A percentile compares a stretch with the other conserved stretches of the same genome.
phyloP scores from a whole-genome alignment of 2,113 vertebrate genomes.

The Sylvietta virens region DNA sequence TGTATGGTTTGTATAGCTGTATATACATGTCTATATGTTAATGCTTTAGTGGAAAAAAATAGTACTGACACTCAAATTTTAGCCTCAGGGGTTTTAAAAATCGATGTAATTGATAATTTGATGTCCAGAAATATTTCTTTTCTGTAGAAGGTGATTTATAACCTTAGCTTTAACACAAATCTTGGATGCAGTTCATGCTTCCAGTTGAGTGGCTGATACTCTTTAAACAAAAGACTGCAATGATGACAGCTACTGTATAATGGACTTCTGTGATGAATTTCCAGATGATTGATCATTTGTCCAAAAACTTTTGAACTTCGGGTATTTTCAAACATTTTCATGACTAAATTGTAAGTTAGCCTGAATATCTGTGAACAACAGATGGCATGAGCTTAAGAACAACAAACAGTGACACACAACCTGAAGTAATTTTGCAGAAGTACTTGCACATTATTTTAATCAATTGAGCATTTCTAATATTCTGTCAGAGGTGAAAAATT shows the following conservation, averaged over 20 bases:
- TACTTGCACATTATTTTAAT: background rate
- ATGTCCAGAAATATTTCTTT: constrained; percentile 8
- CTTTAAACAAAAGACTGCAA: constrained; percentile 37
- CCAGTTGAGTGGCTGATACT: background rate
- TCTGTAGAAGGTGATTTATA: constrained; percentile 18
- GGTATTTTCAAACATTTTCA: constrained; percentile 10
- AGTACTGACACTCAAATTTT: background rate
- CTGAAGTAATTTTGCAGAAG: background rate
- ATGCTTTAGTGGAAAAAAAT: background rate
- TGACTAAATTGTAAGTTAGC: background rate
- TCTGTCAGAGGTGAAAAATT: background rate
- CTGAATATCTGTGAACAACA: background rate
- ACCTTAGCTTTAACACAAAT: background rate
- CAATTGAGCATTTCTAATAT: background rate
- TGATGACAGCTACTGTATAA: constrained; percentile 22
- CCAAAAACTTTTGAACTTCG: constrained; percentile 19
- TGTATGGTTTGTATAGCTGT: background rate
- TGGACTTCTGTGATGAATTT: constrained; percentile 13
- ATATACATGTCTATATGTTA: background rate
- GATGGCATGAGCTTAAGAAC: background rate
- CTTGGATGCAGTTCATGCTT: constrained; percentile 23
- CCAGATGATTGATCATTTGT: background rate
- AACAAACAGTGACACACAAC: background rate
- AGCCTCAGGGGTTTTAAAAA: background rate
- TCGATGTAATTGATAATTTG: background rate